Base-by-base conservation (phyloP, 2,113 vertebrate genomes). In the Sturnira hondurensis region DNA sequence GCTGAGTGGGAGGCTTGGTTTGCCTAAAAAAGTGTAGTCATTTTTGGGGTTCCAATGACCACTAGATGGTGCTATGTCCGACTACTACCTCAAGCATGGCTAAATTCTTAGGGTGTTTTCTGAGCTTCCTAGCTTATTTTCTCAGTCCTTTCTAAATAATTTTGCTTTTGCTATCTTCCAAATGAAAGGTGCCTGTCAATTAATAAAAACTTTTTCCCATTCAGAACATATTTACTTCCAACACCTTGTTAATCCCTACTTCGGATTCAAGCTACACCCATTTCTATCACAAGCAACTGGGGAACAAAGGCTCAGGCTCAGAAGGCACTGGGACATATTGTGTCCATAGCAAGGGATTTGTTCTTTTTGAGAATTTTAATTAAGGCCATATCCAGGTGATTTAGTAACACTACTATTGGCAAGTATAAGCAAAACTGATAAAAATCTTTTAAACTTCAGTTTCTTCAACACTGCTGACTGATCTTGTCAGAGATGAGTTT, bases 21-120 rank as follows among this genome's bases (percentile, higher is more conserved):
- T 58, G n/a, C 28, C n/a, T 70, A 38, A 73, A 19, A 63, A 36
- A 47, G 4, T 77, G 10, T 26, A 16, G 16, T 91, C 41, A 76
- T 14, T 24, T 56, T 81, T 43, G 36, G 41, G 20, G 41, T 13
- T 76, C 70, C 43, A 87, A 87, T 24, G n/a, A 82, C 31, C 33
- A 94, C 71, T 28, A 85, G 97, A 73, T 92, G 89, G 87, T 16
- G 84, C 80, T 93, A 12, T 82, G 58, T 43, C 76, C 41, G 65
- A 73, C 61, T 36, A 73, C 80, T 52, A 81, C 19, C 63, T 36
- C 45, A 47, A 33, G n/a, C 19, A 3, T 0, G 7, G 52, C 15
- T 61, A 61, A 45, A 85, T 22, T 24, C 56, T 9, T 58, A 58
- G 56, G 56, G 56, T 58, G 24, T 58, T 58, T 15, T 31, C 17